These are phyloP conservation scores for Plectropomus leopardus DNA, from an alignment of 2,113 vertebrate species.

Conservation along the genomic window DNA sequence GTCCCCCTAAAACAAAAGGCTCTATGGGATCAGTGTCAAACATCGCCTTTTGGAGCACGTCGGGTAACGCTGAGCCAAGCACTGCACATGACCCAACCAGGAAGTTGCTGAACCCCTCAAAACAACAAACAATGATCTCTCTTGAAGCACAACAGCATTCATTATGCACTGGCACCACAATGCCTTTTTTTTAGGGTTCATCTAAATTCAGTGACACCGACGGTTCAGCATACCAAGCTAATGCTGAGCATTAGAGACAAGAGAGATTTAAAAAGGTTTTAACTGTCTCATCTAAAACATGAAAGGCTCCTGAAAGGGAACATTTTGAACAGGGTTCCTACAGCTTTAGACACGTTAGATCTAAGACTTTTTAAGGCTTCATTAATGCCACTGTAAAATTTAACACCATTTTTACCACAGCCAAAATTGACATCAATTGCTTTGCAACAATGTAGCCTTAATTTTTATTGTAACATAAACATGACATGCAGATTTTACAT, in stretches of 20 bases:
- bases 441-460: too few relatives aligned
- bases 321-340: too few relatives aligned
- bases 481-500: too few relatives aligned
- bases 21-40: conserved; percentile 34
- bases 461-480: too few relatives aligned
- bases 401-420: too few relatives aligned
- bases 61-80: conserved; percentile 64
- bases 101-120: conserved; percentile 54
- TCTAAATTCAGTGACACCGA: conserved; percentile 66
- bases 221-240: neutral
- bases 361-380: too few relatives aligned
- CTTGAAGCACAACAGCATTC: conserved; percentile 58
- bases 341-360: too few relatives aligned
- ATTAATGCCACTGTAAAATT: too few relatives aligned
- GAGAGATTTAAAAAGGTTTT: neutral
- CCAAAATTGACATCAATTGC: too few relatives aligned
- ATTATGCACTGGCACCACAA: conserved; percentile 69
- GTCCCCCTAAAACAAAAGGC: conserved; percentile 43
- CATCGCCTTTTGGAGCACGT: conserved; percentile 5
- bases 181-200: conserved; percentile 56
- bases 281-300: too few relatives aligned
- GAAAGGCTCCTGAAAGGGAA: neutral
- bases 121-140: conserved; percentile 71
- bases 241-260: neutral
- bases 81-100: conserved; percentile 63